These are phyloP conservation scores for Acrobasis suavella DNA, from an alignment of 2,888 invertebrate genomes.

Conservation along the genomic window DNA sequence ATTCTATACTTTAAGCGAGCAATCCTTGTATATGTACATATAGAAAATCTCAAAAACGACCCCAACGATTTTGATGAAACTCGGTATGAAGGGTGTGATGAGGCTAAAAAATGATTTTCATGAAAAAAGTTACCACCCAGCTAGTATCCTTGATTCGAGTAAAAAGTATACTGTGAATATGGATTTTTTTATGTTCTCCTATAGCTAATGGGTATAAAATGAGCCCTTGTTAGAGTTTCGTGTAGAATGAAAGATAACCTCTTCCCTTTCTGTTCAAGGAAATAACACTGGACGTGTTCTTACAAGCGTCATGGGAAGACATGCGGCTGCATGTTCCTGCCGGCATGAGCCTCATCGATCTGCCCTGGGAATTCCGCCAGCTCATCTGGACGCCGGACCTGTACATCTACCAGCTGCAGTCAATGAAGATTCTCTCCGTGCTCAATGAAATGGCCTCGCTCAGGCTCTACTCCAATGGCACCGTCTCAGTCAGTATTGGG, in stretches of 20 bases:
- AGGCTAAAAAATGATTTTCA: no score
- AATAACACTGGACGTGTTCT: slow-evolving; percentile 84
- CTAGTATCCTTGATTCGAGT: no score
- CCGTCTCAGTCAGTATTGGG: slow-evolving; percentile 85
- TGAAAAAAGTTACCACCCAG: no score
- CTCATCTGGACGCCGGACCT: slow-evolving; percentile 85
- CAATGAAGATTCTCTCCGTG: slow-evolving; percentile 83
- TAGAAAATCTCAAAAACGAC: no score
- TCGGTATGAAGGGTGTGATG: no score
- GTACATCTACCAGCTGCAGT: slow-evolving; percentile 84
- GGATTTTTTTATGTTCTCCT: no score
- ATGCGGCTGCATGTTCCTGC: slow-evolving; percentile 70
- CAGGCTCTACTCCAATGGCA: slow-evolving; percentile 83
- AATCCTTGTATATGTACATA: no score
- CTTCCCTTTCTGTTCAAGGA: slow-evolving; percentile 65
- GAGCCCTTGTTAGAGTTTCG: neutral
- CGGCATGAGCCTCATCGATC: slow-evolving; percentile 78
- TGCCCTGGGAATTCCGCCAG: slow-evolving; percentile 84
- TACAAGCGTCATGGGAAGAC: slow-evolving; percentile 85
- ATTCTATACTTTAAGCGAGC: no score
- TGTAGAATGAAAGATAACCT: neutral
- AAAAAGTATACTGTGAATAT: no score
- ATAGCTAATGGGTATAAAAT: neutral
- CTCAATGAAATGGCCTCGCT: slow-evolving; percentile 85
- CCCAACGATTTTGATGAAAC: no score